Conservation (phyloP, 2,888 invertebrate genomes). For the Meandrusa payeni region DNA sequence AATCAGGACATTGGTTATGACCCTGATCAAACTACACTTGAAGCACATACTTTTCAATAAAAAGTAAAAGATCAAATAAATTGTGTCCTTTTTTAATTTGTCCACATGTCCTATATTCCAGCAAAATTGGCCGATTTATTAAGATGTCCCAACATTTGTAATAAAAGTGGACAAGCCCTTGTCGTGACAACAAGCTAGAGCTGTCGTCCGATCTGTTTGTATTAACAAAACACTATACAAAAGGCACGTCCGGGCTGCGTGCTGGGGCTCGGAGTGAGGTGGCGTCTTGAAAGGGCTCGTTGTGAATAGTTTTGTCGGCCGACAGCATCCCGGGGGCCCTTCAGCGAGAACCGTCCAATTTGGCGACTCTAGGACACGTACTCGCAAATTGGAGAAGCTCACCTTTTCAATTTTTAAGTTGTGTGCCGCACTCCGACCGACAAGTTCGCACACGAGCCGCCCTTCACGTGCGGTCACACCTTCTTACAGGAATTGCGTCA, state of each 20-base stretch:
- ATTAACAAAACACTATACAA: constrained; percentile 13
- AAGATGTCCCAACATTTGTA: no score
- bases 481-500: no score
- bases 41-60: no score
- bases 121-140: no score
- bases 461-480: no score
- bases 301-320: constrained; percentile 36
- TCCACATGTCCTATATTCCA: no score
- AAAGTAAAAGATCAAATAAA: no score
- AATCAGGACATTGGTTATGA: no score
- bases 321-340: constrained; percentile 31
- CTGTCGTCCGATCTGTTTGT: not conserved
- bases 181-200: constrained; percentile 1
- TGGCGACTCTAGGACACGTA: constrained; percentile 29
- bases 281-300: constrained; percentile 16
- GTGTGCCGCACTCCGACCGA: constrained; percentile 2
- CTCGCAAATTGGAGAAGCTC: constrained; percentile 37
- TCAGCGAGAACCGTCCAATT: constrained; percentile 32
- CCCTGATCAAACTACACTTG: no score
- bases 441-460: no score
- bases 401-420: constrained; percentile 30
- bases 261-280: not conserved
- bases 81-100: no score
- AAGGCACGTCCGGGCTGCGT: not conserved
- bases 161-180: not conserved